Evolutionary conservation across 2,797 vertebrate genomes (phyloP), one percentile per base, ranked within the genome.

Genomic region (Thalassophryne amazonica): DNA sequence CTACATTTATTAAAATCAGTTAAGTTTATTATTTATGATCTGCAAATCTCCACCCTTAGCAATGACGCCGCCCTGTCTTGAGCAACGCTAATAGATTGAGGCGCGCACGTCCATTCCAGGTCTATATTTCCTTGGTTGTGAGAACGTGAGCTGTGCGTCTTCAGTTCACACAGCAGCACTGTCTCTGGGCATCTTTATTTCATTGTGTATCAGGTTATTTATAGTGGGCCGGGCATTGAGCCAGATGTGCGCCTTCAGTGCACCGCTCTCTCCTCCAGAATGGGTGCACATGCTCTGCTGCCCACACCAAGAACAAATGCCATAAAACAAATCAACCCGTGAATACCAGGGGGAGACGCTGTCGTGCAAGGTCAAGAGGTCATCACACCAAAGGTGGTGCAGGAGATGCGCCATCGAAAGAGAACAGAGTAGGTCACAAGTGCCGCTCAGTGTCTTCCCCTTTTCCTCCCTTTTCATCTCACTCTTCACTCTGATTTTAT

Each of bases 181-280:
- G 50, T 64, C 74, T 74, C 15, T 10, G 31, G 72, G 71, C 72
- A 13, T 69, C 61, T 69, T 65, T 24, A 40, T 71, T 66, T 69
- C 50, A 70, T 82, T 81, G 78, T 87, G 63, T 46, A 71, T 60
- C 16, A 52, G 50, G 63, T 72, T 89, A 89, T 91, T 89, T 88
- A 83, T 85, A 86, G 80, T 55, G 66, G 60, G 42, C 21, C 23
- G 53, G 73, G 71, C 71, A 60, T 27, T 39, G 62, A 73, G 73
- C 80, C 84, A 86, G 69, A 83, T 79, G 68, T 82, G 80, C 47
- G 69, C 73, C 60, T 36, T 33, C 58, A 61, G 61, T 49, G 50
- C 48, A 5, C 61, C 4, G 47, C 46, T 53, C 49, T 62, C 29
- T 73, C 67, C 66, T 73, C 50, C 49, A 60, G 72, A 45, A 43